These are phyloP conservation scores for Perca schrenkii DNA, from an alignment of 2,113 vertebrate species.

Conservation along the genomic window DNA sequence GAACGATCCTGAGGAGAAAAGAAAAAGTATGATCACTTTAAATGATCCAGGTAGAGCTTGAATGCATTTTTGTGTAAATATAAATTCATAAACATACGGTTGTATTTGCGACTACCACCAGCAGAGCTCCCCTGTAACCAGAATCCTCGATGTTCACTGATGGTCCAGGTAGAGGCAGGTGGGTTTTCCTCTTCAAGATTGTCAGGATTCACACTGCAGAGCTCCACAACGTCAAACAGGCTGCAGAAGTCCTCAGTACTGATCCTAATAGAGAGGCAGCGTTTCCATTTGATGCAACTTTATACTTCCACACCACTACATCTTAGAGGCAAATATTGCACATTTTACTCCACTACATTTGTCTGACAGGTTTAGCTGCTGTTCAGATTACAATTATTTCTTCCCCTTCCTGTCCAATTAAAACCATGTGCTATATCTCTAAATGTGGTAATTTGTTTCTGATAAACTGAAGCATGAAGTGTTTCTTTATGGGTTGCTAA, in stretches of 20 bases:
- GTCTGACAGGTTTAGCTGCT: not conserved
- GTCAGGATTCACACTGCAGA: slow-evolving; percentile 85
- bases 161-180: slow-evolving; percentile 66
- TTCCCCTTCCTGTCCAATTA: not conserved
- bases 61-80: not conserved
- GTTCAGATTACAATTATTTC: not conserved
- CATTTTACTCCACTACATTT: not conserved
- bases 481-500: too few relatives aligned
- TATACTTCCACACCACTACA: not conserved
- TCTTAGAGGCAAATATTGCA: not conserved
- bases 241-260: slow-evolving; percentile 79
- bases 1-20: slow-evolving; percentile 75
- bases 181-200: slow-evolving; percentile 48
- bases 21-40: not conserved
- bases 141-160: slow-evolving; percentile 80
- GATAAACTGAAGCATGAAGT: too few relatives aligned
- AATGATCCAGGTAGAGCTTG: not conserved
- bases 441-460: too few relatives aligned
- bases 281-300: not conserved
- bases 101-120: slow-evolving; percentile 81
- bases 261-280: slow-evolving; percentile 77
- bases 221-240: slow-evolving; percentile 80
- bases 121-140: slow-evolving; percentile 83
- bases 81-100: slow-evolving; percentile 56
- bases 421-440: not conserved